These are phyloP conservation scores for Aphodius granarius DNA, from an alignment of 2,888 invertebrate genomes.

Conservation along the genomic window DNA sequence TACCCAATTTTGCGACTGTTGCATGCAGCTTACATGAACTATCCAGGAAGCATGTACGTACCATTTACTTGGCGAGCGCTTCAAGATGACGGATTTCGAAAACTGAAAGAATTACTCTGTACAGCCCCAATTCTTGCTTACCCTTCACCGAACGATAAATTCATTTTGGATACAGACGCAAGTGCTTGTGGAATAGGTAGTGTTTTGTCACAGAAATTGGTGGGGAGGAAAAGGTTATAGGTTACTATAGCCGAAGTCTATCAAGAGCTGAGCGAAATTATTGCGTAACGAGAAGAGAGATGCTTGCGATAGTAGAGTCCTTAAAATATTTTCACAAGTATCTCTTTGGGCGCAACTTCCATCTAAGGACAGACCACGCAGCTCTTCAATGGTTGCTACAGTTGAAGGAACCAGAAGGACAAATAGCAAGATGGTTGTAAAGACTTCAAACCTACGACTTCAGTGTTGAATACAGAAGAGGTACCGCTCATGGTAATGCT, in stretches of 20 bases:
- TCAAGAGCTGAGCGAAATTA: too few species aligned
- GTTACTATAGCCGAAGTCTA: constrained; percentile 31
- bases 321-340: constrained; percentile 41
- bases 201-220: constrained; percentile 21
- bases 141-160: not conserved
- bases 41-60: too few species aligned
- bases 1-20: too few species aligned
- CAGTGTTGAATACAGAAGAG: constrained; percentile 33
- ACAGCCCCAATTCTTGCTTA: too few species aligned
- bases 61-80: too few species aligned
- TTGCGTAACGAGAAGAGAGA: constrained; percentile 34
- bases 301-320: constrained; percentile 36
- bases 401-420: constrained; percentile 43
- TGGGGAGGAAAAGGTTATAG: constrained; percentile 30
- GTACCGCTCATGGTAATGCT: not conserved
- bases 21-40: not conserved
- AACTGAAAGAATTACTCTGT: too few species aligned
- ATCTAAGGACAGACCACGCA: constrained; percentile 42
- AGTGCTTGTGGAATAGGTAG: constrained; percentile 17
- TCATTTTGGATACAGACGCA: constrained; percentile 29
- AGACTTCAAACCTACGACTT: constrained; percentile 34
- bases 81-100: too few species aligned
- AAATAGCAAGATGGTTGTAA: constrained; percentile 43
- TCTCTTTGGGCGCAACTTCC: constrained; percentile 39
- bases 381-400: constrained; percentile 42